Percentiles rank a stretch among this genome's conserved stretches.
Evolutionary conservation across 2,113 vertebrate species (phyloP).

Genomic region (Aegypius monachus): DNA sequence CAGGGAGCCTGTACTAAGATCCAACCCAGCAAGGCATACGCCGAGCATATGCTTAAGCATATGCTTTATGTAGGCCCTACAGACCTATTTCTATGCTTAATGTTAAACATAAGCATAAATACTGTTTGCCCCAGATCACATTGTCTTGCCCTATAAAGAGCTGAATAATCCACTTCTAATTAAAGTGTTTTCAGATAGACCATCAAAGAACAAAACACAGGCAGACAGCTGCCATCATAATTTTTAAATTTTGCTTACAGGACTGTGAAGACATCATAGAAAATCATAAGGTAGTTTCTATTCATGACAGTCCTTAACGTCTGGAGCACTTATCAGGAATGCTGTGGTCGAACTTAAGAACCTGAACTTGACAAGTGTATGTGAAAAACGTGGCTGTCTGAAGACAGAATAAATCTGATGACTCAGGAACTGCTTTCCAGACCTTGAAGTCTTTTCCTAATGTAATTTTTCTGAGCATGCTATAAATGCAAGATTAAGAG

Average conservation of each 20-base stretch:
- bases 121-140: background rate
- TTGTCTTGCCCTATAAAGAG: background rate
- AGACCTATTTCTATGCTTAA: background rate
- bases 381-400: background rate
- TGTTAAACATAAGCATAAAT: background rate
- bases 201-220: background rate
- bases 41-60: background rate
- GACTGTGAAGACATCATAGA: background rate
- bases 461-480: background rate
- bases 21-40: background rate
- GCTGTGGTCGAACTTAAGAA: background rate
- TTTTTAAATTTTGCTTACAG: background rate
- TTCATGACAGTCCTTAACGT: background rate
- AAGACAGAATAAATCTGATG: background rate
- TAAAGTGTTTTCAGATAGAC: background rate
- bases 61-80: background rate
- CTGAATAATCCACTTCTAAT: background rate
- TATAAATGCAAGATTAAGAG: background rate
- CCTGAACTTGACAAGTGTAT: background rate
- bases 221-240: background rate
- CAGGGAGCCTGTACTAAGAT: background rate
- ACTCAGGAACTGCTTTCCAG: background rate
- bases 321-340: background rate
- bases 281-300: background rate
- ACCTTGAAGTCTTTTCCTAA: background rate